Base-by-base conservation (phyloP, 2,797 vertebrate species). In the Acestrorhynchus altus region DNA sequence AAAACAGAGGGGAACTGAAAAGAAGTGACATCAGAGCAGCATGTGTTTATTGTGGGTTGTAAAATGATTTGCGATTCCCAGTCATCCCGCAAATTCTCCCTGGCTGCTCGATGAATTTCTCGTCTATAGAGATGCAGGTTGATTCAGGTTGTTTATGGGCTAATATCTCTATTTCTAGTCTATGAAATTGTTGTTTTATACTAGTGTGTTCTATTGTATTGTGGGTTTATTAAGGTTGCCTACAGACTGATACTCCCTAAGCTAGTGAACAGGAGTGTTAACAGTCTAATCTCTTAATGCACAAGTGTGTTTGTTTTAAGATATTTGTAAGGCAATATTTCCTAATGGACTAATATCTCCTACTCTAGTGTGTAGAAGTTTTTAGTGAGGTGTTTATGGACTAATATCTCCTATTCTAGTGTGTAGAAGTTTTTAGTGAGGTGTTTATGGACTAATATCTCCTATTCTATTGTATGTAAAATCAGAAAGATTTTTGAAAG, bases 1-100 rank as follows among this genome's bases (percentile, higher is more conserved):
- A 83, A 85, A 69, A 20, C 26, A 59, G 31, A 35, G 46, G 11
- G 54, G n/a, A 64, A 60, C 9, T 5, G 18, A 57, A 75, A 46
- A 46, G 42, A 66, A 47, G 67, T 22, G 13, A 57, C 59, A 66
- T 20, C n/a, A 63, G 59, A 20, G 47, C 42, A 60, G 52, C 10
- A 4, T 4, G 40, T 18, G 18, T 59, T 68, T 47, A 49, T 39
- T n/a, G 0, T 4, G 42, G 52, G 24, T 39, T 42, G 18, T 12
- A 35, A 66, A 57, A 31, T 51, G 22, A 13, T 56, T 56, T 24
- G 11, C 12, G n/a, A 13, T 26, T 56, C 52, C n/a, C 52, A 24
- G 52, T 56, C 20, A 56, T 24, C 20, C 11, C 9, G 4, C 11
- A 56, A 12, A 56, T 26, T 56, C 52, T 24, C 0, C 20, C 47